Evolutionary conservation across 2,797 vertebrate species (phyloP), one percentile per base, ranked within the genome.

Genomic region (Oreochromis grahami): DNA sequence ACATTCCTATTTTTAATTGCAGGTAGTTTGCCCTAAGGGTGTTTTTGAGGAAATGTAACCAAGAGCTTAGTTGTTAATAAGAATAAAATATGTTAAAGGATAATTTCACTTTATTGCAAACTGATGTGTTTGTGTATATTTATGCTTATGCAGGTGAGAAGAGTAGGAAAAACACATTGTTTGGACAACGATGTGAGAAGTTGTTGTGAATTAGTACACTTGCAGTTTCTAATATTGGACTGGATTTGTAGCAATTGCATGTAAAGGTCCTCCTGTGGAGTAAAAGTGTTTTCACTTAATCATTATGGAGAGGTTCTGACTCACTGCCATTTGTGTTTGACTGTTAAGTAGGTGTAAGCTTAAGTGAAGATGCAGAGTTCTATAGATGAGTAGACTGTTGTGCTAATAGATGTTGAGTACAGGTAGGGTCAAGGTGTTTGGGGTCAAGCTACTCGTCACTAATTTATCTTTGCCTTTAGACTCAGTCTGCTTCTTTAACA

Each of bases 321-420:
- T 84, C 86, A 83, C n/a, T 29, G 10, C 15, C 53, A 24, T 81
- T 90, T 80, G 41, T 86, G 65, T 80, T 78, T 80, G 21, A 13
- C 43, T 77, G 26, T 81, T 48, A 84, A 80, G 77, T 65, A 55
- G 52, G 38, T 68, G 48, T 60, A n/a, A 36, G 21, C 36, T 68
- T 41, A 32, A 76, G 52, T 80, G 77, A 78, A 80, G 80, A 85
- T n/a, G 14, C 56, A 78, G 2, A 55, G 15, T 55, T 52, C 43
- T 51, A 32, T 74, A n/a, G 45, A 74, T 50, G 26, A 84, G 83
- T 82, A 70, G 32, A 32, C 24, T 63, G 7, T 51, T 68, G 29
- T 56, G 56, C 48, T 81, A 32, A 53, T 68, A 45, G 81, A 56
- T 82, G 74, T 51, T 76, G 68, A 79, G 43, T 60, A 41, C 55